These are phyloP conservation scores for Polyodon spathula DNA, from an alignment of 2,113 vertebrate genomes.

Conservation along the genomic window DNA sequence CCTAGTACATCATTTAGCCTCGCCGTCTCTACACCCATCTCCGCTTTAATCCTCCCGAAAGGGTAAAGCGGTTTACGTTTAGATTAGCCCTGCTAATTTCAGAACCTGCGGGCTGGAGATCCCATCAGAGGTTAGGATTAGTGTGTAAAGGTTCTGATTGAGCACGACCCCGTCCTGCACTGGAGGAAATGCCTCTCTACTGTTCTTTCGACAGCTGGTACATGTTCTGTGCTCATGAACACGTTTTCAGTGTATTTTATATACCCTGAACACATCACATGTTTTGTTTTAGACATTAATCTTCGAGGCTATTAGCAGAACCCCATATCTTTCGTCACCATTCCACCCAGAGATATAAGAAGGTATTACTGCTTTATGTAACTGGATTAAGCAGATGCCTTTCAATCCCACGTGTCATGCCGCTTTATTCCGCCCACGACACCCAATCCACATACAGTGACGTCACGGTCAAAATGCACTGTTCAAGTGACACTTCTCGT, in stretches of 20 bases:
- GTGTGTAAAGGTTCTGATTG: not conserved
- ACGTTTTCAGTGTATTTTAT: too few relatives aligned
- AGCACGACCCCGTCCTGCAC: not conserved
- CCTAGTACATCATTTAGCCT: not conserved
- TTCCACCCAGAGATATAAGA: conserved; percentile 27
- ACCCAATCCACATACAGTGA: conserved; percentile 45
- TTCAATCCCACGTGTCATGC: conserved; percentile 28
- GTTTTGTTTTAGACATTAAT: not conserved
- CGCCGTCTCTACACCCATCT: conserved; percentile 20
- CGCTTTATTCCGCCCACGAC: conserved; percentile 3
- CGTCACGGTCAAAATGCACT: conserved; percentile 59
- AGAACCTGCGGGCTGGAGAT: conserved; percentile 19
- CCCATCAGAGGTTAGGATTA: not conserved
- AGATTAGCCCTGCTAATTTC: conserved; percentile 57
- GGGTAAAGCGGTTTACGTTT: conserved; percentile 47
- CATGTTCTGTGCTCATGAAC: too few relatives aligned
- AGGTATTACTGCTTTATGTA: conserved; percentile 56
- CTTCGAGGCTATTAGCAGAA: not conserved
- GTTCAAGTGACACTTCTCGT: conserved; percentile 40
- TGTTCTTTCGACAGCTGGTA: too few relatives aligned
- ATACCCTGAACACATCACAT: too few relatives aligned
- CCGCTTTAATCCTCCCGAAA: conserved; percentile 37
- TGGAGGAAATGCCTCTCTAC: not conserved
- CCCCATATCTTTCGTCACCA: conserved; percentile 33
- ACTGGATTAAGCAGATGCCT: conserved; percentile 48